These are phyloP conservation scores for Xenopus petersii DNA, from an alignment of 2,797 vertebrate genomes.

Conservation along the genomic window DNA sequence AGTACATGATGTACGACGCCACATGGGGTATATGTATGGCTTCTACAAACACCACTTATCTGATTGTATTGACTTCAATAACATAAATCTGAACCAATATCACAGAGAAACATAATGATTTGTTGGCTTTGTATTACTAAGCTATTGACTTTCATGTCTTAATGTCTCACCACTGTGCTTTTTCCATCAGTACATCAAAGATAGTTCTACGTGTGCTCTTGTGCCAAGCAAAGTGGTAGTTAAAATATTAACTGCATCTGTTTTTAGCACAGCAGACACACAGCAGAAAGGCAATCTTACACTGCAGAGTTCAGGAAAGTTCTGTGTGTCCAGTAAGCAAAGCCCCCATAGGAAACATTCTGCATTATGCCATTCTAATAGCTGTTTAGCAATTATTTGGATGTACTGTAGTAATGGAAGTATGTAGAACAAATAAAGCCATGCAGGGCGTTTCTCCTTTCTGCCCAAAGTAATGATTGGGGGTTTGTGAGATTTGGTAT, in stretches of 20 bases:
- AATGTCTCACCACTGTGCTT: not conserved
- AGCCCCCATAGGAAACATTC: no score
- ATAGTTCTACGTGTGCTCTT: not conserved
- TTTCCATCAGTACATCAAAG: not conserved
- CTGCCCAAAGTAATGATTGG: no score
- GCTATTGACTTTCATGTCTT: conserved; percentile 10
- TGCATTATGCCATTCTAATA: no score
- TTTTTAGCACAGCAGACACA: not conserved
- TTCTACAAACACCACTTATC: not conserved
- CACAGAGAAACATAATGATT: not conserved
- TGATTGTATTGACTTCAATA: conserved; percentile 5
- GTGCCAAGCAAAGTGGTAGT: not conserved
- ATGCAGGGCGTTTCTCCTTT: no score
- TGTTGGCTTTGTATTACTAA: conserved; percentile 2
- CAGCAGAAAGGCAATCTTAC: no score
- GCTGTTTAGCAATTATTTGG: no score
- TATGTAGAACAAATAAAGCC: no score
- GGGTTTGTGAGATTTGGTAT: no score
- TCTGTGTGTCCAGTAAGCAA: no score
- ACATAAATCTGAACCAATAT: conserved; percentile 3
- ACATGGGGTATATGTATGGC: conserved; percentile 28
- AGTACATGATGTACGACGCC: conserved; percentile 21
- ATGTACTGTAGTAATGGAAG: no score
- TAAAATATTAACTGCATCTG: conserved; percentile 22
- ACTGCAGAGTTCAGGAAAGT: no score